These are phyloP conservation scores for Miopithecus talapoin DNA, from an alignment of 2,797 vertebrate genomes.

Conservation along the genomic window DNA sequence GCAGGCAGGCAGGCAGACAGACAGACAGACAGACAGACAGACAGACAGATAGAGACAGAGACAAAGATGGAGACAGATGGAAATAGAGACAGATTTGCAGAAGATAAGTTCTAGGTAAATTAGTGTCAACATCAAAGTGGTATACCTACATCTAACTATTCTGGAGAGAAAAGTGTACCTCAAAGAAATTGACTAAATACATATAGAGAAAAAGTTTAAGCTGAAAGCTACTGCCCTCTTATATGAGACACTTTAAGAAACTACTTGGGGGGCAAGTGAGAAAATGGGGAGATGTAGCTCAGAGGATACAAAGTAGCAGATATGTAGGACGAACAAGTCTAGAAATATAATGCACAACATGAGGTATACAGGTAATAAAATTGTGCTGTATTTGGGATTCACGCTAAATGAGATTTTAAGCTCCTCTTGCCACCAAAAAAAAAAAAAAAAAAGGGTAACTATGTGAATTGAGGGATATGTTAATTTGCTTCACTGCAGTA, in stretches of 20 bases:
- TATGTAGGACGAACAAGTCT: background rate
- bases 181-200: background rate
- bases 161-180: background rate
- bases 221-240: slow-evolving; percentile 16
- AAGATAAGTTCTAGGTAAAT: slow-evolving; percentile 7
- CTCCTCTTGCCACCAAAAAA: background rate
- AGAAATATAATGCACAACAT: background rate
- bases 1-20: no score
- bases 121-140: slow-evolving; percentile 2
- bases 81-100: background rate
- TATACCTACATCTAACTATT: background rate
- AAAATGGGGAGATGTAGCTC: background rate
- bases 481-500: background rate
- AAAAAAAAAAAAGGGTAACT: background rate
- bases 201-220: slow-evolving; percentile 4
- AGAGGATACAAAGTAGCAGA: background rate
- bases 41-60: background rate
- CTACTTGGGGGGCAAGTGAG: background rate
- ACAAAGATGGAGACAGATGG: background rate
- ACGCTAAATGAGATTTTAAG: background rate
- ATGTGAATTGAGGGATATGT: background rate
- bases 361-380: background rate
- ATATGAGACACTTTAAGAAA: slow-evolving; percentile 27
- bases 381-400: background rate
- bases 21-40: accelerated